Conservation (phyloP, 2,113 vertebrate species). For the Lepus europaeus region DNA sequence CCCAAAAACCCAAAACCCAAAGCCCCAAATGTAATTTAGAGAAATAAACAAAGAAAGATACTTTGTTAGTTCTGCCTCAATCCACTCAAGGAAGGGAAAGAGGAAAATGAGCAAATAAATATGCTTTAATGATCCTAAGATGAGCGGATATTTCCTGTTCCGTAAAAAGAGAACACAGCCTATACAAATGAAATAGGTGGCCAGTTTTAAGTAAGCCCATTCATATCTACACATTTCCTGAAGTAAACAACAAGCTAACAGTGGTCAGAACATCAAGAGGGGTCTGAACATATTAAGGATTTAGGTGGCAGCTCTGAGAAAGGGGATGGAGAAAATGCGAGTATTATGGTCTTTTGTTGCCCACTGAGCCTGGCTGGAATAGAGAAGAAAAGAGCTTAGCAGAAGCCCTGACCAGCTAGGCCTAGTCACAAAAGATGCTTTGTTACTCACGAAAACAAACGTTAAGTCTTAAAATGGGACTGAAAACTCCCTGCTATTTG, state of each 20-base stretch:
- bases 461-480: constrained; percentile 4
- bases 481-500: constrained; percentile 1
- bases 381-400: background rate
- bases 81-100: background rate
- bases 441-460: constrained; percentile 26
- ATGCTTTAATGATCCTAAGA: background rate
- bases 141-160: background rate
- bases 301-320: background rate
- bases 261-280: background rate
- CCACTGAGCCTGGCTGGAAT: background rate
- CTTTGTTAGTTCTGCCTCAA: background rate
- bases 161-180: background rate
- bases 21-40: background rate
- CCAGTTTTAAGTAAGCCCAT: background rate
- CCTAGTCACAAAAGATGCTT: background rate
- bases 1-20: background rate
- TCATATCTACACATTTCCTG: background rate
- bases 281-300: background rate
- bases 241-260: constrained; percentile 22
- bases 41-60: constrained; percentile 51
- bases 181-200: constrained; percentile 18
- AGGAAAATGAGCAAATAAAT: background rate
- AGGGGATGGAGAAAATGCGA: background rate
- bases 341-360: background rate
- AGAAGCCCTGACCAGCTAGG: background rate